phyloP scores from a whole-genome alignment of 2,888 invertebrate species.

The Fragum sueziense region DNA sequence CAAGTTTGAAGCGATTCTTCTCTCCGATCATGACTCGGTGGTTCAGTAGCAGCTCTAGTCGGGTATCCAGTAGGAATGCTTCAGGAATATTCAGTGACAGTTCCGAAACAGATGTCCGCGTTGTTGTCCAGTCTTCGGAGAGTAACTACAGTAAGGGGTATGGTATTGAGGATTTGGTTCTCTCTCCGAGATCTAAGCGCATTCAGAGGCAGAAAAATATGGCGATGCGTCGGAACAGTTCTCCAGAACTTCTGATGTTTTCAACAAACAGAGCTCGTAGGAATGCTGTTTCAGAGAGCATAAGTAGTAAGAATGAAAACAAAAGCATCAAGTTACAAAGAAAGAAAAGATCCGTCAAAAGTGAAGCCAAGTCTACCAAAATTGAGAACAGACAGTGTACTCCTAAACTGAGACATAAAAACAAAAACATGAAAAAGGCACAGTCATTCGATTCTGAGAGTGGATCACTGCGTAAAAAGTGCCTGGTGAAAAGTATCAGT shows the following conservation, averaged over 20 bases:
- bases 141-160: not conserved
- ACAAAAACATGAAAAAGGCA: conserved; percentile 2
- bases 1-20: conserved; percentile 14
- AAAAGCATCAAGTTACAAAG: conserved; percentile 13
- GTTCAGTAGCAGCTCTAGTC: conserved; percentile 1
- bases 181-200: conserved; percentile 2
- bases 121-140: not conserved
- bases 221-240: conserved; percentile 29
- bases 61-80: not conserved
- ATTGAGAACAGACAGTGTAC: conserved; percentile 27
- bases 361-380: conserved; percentile 1
- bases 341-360: conserved; percentile 4
- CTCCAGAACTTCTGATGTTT: conserved; percentile 15
- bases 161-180: conserved; percentile 2
- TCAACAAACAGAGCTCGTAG: not conserved
- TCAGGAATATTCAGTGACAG: not conserved
- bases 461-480: not conserved
- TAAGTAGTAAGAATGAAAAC: not conserved
- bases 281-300: not conserved
- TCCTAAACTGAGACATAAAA: conserved; percentile 27
- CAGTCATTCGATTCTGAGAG: not conserved
- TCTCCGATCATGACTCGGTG: not conserved
- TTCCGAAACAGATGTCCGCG: conserved; percentile 10
- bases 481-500: conserved; percentile 1
- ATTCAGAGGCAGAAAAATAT: not conserved